Conservation (phyloP, 2,113 vertebrate genomes). For the Poecilia latipinna region DNA sequence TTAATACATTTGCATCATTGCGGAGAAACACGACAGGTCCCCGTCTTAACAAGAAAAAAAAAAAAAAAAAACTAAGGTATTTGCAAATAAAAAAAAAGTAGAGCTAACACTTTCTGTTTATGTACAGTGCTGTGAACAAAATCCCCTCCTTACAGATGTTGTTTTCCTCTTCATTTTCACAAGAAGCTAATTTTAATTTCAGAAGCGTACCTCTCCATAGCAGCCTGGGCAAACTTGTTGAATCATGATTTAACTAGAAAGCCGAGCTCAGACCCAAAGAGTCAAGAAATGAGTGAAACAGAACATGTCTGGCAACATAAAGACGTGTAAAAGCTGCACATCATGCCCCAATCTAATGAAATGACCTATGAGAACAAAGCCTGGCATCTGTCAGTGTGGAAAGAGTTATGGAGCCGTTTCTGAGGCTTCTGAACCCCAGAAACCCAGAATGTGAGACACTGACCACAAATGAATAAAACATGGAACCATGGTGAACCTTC, state of each 20-base stretch:
- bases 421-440: not conserved
- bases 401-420: too few species aligned
- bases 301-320: not conserved
- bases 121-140: not conserved
- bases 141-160: not conserved
- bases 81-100: not conserved
- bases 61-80: not conserved
- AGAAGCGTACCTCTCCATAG: not conserved
- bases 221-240: too few species aligned
- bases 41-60: not conserved
- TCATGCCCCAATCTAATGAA: too few species aligned
- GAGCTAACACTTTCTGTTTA: not conserved
- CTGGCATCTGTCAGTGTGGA: too few species aligned
- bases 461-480: not conserved
- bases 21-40: constrained; percentile 3
- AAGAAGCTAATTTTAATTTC: not conserved
- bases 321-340: not conserved
- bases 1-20: constrained; percentile 30
- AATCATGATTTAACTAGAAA: too few species aligned
- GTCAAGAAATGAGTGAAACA: not conserved
- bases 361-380: too few species aligned
- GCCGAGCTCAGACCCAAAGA: not conserved
- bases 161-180: not conserved
- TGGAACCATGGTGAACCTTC: not conserved
- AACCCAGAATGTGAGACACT: not conserved